phyloP scores from a whole-genome alignment of 30 jellyfish, hydroid and myxozoan genomes.

The Hydractinia symbiolongicarpus region DNA sequence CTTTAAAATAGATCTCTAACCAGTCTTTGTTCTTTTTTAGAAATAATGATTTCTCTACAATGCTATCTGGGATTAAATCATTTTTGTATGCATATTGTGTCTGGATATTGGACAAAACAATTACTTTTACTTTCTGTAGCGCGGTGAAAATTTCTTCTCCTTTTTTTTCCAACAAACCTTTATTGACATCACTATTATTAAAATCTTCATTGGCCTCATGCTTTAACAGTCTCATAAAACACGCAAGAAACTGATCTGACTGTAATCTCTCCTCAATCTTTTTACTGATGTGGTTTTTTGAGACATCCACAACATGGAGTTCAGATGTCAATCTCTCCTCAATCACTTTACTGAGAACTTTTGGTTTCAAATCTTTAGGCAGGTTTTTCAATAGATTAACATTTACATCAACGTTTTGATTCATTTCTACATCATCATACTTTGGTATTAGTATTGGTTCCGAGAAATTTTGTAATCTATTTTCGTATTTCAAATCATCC shows the following conservation, averaged over 20 bases:
- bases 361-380: conserved; percentile 39
- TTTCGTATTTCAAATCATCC: conserved; percentile 41
- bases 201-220: conserved; percentile 26
- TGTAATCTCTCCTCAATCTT: conserved; percentile 28
- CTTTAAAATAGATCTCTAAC: neutral
- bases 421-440: neutral
- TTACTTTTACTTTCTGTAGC: conserved; percentile 1
- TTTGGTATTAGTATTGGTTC: conserved; percentile 15
- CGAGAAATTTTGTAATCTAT: conserved; percentile 30
- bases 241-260: conserved; percentile 24
- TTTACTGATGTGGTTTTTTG: conserved; percentile 36
- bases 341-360: conserved; percentile 25
- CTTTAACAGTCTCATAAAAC: conserved; percentile 40
- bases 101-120: neutral
- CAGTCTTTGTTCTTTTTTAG: neutral
- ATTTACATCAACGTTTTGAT: conserved; percentile 17
- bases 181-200: neutral
- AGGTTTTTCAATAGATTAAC: conserved; percentile 16
- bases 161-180: neutral
- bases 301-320: conserved; percentile 7
- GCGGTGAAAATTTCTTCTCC: neutral
- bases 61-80: too few relatives aligned
- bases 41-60: neutral
- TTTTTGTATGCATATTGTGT: too few relatives aligned
- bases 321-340: conserved; percentile 26